phyloP scores from a whole-genome alignment of 2,113 vertebrate species.

The Hiodon alosoides region DNA sequence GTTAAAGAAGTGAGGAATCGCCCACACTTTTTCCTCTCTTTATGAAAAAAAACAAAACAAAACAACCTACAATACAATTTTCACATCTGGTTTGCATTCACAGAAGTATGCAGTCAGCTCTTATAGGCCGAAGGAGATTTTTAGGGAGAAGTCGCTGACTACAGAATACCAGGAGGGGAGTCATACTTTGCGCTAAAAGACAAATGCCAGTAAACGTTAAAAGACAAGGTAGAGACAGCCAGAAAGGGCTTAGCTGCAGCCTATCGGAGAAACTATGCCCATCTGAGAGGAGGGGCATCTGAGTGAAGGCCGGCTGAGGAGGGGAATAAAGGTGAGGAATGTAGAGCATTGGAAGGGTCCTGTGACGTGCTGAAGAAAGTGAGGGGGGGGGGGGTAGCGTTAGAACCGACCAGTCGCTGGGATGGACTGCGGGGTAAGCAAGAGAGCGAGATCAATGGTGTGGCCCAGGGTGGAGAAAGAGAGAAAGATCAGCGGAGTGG shows the following conservation, averaged over 20 bases:
- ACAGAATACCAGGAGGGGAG: conserved; percentile 48
- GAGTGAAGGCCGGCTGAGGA: too few species aligned
- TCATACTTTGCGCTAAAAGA: conserved; percentile 21
- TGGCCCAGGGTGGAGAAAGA: background rate
- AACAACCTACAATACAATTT: conserved; percentile 62
- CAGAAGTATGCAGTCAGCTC: conserved; percentile 64
- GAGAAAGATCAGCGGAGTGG: conserved; percentile 15
- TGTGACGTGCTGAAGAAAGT: conserved; percentile 8
- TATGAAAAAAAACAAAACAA: conserved; percentile 36
- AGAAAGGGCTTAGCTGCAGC: too few species aligned
- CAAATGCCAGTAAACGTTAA: conserved; percentile 48
- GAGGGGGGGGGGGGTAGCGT: background rate
- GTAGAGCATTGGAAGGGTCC: background rate
- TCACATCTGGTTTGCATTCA: conserved; percentile 73
- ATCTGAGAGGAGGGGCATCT: too few species aligned
- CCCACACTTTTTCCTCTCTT: conserved; percentile 54
- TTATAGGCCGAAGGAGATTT: conserved; percentile 59
- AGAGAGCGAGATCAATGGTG: background rate
- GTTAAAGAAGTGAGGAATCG: conserved; percentile 50
- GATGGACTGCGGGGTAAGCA: too few species aligned
- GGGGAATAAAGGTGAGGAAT: background rate
- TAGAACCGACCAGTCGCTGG: background rate
- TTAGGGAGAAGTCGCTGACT: conserved; percentile 50
- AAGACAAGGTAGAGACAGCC: conserved; percentile 20
- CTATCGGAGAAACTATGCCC: too few species aligned